These are phyloP conservation scores for Paramormyrops kingsleyae DNA, from an alignment of 2,113 vertebrate species.

Conservation along the genomic window DNA sequence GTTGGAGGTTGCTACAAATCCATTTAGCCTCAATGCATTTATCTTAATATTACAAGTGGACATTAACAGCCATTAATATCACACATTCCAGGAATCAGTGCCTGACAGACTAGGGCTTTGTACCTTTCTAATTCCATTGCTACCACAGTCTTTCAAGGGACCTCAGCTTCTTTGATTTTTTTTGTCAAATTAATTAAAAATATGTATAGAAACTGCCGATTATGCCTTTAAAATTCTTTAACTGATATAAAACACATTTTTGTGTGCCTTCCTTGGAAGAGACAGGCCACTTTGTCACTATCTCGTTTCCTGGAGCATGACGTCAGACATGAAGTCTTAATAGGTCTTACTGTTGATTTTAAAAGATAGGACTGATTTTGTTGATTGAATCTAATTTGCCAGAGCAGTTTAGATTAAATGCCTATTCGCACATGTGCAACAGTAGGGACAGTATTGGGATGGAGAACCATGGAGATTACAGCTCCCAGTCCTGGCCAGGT, in stretches of 20 bases:
- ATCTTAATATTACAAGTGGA: background rate
- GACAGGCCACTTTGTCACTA: background rate
- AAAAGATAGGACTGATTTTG: background rate
- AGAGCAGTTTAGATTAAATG: background rate
- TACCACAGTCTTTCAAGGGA: background rate
- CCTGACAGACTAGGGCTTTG: background rate
- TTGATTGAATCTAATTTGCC: background rate
- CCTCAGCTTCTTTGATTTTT: background rate
- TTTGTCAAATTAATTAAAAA: background rate
- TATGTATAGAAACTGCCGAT: background rate
- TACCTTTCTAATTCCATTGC: background rate
- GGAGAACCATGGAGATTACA: background rate
- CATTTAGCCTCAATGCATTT: conserved; percentile 1
- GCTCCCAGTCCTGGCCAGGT: background rate
- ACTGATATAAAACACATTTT: background rate
- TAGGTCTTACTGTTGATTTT: background rate
- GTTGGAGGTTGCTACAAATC: background rate
- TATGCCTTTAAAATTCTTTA: background rate
- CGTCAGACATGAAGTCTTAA: background rate
- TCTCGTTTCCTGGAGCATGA: background rate
- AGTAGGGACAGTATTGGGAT: background rate
- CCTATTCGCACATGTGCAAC: background rate
- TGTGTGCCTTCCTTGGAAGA: background rate
- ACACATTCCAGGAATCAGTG: background rate
- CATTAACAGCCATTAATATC: background rate